Percentiles rank a stretch among this genome's conserved stretches.
Evolutionary conservation across 2,888 invertebrate genomes (phyloP).

Genomic region (Ditylenchus weischeri): DNA sequence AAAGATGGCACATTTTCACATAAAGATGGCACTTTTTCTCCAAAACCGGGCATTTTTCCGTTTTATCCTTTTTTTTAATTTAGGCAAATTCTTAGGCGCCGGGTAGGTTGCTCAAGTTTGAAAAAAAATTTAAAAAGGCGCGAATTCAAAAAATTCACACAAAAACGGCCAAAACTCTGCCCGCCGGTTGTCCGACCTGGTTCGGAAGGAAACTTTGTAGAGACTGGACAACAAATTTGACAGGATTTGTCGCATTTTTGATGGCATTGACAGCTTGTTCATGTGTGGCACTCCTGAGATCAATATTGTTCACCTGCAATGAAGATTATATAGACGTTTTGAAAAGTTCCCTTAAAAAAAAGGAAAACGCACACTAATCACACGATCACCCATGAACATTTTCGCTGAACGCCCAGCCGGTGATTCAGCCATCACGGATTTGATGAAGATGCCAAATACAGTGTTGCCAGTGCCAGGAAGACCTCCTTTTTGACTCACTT

Average conservation of each 20-base stretch:
- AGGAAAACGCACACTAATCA: slow-evolving; percentile 60
- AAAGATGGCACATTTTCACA: no score
- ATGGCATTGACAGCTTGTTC: slow-evolving; percentile 91
- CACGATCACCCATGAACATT: slow-evolving; percentile 63
- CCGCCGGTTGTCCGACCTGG: neutral
- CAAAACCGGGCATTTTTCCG: no score
- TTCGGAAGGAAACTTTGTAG: slow-evolving; percentile 60
- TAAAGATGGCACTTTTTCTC: no score
- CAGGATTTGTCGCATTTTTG: slow-evolving; percentile 81
- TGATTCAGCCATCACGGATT: slow-evolving; percentile 87
- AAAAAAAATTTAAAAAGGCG: no score
- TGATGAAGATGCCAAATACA: slow-evolving; percentile 92
- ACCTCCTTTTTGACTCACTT: slow-evolving; percentile 58
- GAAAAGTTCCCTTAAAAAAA: neutral
- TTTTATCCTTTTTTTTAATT: no score
- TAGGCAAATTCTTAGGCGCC: no score
- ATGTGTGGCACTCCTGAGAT: slow-evolving; percentile 84
- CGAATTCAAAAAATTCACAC: no score
- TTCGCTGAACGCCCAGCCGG: slow-evolving; percentile 84
- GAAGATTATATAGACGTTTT: neutral
- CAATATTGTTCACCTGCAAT: slow-evolving; percentile 76
- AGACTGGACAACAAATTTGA: slow-evolving; percentile 83
- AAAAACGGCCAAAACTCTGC: no score
- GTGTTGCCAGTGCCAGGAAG: slow-evolving; percentile 68
- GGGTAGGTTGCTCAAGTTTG: no score